phyloP scores from a whole-genome alignment of 2,888 invertebrate species.

The Leucophenga maculata region DNA sequence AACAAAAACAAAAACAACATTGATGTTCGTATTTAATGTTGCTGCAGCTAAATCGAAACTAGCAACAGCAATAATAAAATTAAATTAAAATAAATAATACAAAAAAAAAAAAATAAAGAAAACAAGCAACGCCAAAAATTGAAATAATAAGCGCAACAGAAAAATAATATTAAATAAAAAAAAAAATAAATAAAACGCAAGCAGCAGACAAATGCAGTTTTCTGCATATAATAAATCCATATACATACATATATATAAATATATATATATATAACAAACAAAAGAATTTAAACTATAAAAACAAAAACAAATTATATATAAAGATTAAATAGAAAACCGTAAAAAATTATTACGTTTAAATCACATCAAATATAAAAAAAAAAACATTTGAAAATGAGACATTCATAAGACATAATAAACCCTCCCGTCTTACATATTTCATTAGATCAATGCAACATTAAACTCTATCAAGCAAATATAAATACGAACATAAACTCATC shows the following conservation, averaged over 20 bases:
- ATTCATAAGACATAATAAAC: no score
- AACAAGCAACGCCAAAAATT: neutral
- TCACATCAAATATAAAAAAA: constrained; percentile 8
- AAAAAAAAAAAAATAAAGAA: constrained; percentile 5
- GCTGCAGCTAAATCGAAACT: constrained; percentile 22
- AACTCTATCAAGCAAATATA: neutral
- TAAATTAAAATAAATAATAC: constrained; percentile 5
- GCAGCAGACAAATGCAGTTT: constrained; percentile 8
- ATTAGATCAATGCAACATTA: no score
- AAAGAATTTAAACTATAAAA: neutral
- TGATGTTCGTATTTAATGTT: no score
- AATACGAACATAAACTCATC: neutral
- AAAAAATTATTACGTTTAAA: no score
- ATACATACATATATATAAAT: neutral
- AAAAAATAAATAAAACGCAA: constrained; percentile 22
- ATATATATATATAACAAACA: no score
- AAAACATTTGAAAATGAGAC: neutral
- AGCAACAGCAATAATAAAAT: constrained; percentile 20
- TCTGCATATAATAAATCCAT: no score
- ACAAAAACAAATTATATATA: constrained; percentile 2
- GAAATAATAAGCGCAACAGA: neutral
- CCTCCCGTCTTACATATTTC: no score
- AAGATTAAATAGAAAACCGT: constrained; percentile 15
- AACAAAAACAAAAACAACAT: neutral
- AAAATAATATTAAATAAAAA: constrained; percentile 8